These are phyloP conservation scores for Actinemys pallida DNA, from an alignment of 2,113 vertebrate species.

Conservation along the genomic window DNA sequence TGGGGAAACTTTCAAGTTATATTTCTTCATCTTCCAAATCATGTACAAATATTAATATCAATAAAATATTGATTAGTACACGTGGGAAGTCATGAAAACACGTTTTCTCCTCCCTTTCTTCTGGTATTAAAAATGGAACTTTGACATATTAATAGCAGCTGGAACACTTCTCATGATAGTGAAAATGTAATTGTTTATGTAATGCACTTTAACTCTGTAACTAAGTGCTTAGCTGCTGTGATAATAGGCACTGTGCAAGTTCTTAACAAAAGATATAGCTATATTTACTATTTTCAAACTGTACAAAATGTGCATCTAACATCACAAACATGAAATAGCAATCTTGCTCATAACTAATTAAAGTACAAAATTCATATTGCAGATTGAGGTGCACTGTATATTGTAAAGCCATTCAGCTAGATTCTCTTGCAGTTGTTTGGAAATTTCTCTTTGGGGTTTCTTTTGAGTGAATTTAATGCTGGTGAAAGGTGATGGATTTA, in stretches of 20 bases:
- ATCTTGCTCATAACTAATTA: not conserved
- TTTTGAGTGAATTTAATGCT: not conserved
- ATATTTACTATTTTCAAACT: not conserved
- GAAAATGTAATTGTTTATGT: conserved; percentile 20
- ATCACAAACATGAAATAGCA: conserved; percentile 56
- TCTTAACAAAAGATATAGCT: not conserved
- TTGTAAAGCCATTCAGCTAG: not conserved
- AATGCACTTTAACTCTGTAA: conserved; percentile 2
- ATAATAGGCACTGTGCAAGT: conserved; percentile 60
- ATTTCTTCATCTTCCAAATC: not conserved
- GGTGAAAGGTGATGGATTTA: not conserved
- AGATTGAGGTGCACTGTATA: not conserved
- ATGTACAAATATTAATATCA: not conserved
- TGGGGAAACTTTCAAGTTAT: not conserved
- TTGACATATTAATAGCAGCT: not conserved
- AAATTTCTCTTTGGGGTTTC: accelerated
- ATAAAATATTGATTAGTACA: not conserved
- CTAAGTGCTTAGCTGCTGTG: conserved; percentile 55
- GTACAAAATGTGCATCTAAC: conserved; percentile 18
- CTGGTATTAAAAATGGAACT: not conserved
- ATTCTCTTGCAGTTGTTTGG: not conserved
- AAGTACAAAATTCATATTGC: conserved; percentile 34
- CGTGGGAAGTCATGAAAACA: accelerated
- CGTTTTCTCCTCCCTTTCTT: not conserved
- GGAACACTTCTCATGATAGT: not conserved